A percentile compares a stretch with the other conserved stretches of the same genome.
Conservation (phyloP, 2,113 vertebrate genomes). For the Tor tambroides region DNA sequence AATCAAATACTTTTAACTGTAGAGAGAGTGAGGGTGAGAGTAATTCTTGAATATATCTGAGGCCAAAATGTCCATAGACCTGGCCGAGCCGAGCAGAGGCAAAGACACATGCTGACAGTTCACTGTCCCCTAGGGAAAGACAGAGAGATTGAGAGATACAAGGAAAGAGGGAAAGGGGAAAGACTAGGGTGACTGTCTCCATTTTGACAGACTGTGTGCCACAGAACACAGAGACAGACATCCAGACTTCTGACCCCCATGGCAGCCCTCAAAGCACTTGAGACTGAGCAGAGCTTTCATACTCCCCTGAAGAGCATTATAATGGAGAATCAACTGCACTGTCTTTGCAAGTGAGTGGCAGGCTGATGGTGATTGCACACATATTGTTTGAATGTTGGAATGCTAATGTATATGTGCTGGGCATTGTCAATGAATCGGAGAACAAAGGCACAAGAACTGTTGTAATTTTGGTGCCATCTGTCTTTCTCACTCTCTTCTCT, state of each 20-base stretch:
- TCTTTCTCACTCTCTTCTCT: background rate
- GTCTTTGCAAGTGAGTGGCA: slow-evolving; percentile 49
- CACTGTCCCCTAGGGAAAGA: slow-evolving; percentile 36
- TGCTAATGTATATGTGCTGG: slow-evolving; percentile 53
- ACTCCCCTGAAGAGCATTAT: slow-evolving; percentile 22
- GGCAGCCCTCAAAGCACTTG: slow-evolving; percentile 19
- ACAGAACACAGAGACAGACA: slow-evolving; percentile 26
- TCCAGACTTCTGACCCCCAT: slow-evolving; percentile 22
- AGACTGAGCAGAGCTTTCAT: slow-evolving; percentile 20
- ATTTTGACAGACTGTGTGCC: slow-evolving; percentile 37
- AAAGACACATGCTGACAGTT: slow-evolving; percentile 52
- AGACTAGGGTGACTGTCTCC: slow-evolving; percentile 5
- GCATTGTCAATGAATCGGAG: slow-evolving; percentile 39
- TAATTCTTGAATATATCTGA: slow-evolving; percentile 11
- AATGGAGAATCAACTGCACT: slow-evolving; percentile 25
- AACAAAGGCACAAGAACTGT: slow-evolving; percentile 26
- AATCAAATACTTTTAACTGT: background rate
- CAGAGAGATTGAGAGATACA: slow-evolving; percentile 12
- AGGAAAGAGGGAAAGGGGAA: background rate
- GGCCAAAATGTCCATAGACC: slow-evolving; percentile 14
- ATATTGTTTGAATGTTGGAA: slow-evolving; percentile 55
- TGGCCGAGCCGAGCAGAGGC: slow-evolving; percentile 34
- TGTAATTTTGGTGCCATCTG: slow-evolving; percentile 45
- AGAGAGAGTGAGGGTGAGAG: background rate
- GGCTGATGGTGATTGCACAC: slow-evolving; percentile 52